Percentiles rank a stretch among this genome's conserved stretches.
phyloP scores from a whole-genome alignment of 2,888 invertebrate genomes.

The Ephialtes manifestator region DNA sequence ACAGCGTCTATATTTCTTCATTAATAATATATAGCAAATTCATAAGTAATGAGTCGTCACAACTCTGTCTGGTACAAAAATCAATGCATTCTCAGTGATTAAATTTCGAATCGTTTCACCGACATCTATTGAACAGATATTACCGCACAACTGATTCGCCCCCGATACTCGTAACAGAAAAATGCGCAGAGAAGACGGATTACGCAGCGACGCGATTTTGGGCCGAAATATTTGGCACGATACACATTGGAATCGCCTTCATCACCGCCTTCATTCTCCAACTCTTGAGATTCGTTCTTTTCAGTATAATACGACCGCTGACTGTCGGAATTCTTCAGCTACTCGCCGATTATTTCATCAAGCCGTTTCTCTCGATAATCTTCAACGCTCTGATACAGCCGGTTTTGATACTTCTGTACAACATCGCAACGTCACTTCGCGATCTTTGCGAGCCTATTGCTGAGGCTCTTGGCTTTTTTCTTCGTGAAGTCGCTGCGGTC shows the following conservation, averaged over 20 bases:
- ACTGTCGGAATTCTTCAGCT: constrained; percentile 89
- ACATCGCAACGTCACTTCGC: constrained; percentile 88
- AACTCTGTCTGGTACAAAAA: background rate
- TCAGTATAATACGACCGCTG: constrained; percentile 88
- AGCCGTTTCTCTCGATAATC: constrained; percentile 89
- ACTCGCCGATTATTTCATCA: constrained; percentile 90
- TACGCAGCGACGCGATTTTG: constrained; percentile 89
- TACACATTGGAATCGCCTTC: constrained; percentile 89
- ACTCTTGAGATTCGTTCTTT: constrained; percentile 87
- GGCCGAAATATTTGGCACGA: constrained; percentile 90
- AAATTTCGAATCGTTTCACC: background rate
- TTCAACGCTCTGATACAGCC: constrained; percentile 91
- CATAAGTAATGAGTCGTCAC: too few species aligned
- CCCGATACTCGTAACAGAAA: constrained; percentile 88
- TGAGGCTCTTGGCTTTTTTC: constrained; percentile 87
- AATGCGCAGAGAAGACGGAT: constrained; percentile 88
- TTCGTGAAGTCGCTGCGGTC: constrained; percentile 86
- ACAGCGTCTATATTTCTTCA: too few species aligned
- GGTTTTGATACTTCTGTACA: constrained; percentile 89
- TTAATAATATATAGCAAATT: too few species aligned
- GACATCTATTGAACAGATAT: constrained; percentile 84
- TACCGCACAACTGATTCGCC: constrained; percentile 89
- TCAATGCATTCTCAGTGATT: background rate
- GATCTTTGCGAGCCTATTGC: constrained; percentile 89
- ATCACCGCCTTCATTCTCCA: constrained; percentile 89